A percentile compares a stretch with the other conserved stretches of the same genome.
These are phyloP conservation scores for Chionomys nivalis DNA, from an alignment of 2,113 vertebrate genomes.

Conservation along the genomic window DNA sequence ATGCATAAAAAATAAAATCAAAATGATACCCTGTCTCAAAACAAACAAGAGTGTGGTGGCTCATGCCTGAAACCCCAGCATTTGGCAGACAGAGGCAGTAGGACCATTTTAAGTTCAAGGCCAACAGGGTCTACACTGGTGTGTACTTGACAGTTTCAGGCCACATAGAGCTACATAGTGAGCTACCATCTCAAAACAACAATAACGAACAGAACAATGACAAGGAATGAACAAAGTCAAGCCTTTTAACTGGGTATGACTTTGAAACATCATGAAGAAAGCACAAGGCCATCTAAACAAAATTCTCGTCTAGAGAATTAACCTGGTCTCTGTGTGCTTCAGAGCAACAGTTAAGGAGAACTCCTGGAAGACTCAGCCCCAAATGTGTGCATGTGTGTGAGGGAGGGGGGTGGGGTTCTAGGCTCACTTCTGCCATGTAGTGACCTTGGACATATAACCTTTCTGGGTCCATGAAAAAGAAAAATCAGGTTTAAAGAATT, in stretches of 20 bases:
- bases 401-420: neutral
- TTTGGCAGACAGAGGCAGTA: neutral
- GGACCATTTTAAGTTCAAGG: neutral
- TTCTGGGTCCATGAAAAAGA: constrained; percentile 21
- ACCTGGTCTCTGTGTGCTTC: neutral
- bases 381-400: neutral
- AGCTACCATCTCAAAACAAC: neutral
- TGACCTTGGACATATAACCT: neutral
- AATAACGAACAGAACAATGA: neutral
- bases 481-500: neutral
- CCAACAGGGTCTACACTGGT: neutral
- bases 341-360: neutral
- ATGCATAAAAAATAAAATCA: neutral
- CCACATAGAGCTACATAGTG: neutral
- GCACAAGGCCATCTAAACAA: neutral
- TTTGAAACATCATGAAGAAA: neutral
- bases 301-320: neutral
- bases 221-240: neutral
- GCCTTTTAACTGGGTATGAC: too few relatives aligned
- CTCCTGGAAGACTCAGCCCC: neutral
- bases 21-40: neutral
- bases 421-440: neutral
- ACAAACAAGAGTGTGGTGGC: neutral
- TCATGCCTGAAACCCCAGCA: neutral
- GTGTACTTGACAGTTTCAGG: neutral